A percentile compares a stretch with the other conserved stretches of the same genome.
Conservation (phyloP, 1,140 invertebrate species). For the Tetramorium simillimum region DNA sequence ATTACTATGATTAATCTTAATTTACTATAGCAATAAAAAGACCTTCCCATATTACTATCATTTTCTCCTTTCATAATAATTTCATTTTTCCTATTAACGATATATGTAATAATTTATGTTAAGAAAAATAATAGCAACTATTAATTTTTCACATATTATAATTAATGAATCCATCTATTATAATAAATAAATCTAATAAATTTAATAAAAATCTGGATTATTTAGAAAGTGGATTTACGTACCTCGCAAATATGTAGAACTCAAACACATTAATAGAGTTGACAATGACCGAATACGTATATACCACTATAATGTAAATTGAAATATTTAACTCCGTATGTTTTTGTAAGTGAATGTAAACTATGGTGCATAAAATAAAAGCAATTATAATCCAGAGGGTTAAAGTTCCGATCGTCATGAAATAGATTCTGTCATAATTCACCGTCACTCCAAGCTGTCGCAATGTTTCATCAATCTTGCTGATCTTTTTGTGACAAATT, state of each 20-base stretch:
- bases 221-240: background rate
- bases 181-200: background rate
- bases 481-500: constrained; percentile 11
- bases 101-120: background rate
- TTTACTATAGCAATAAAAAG: too few species aligned
- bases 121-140: background rate
- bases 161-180: background rate
- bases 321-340: background rate
- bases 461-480: constrained; percentile 51
- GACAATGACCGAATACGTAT: background rate
- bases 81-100: too few species aligned
- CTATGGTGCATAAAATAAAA: background rate
- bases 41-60: too few species aligned
- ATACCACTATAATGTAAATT: background rate
- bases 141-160: background rate
- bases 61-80: too few species aligned
- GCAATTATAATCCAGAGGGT: background rate
- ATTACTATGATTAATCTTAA: too few species aligned
- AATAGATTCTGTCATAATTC: background rate
- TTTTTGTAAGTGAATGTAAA: background rate
- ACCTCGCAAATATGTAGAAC: constrained; percentile 24
- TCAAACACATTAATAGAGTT: background rate
- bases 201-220: background rate
- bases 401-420: background rate
- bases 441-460: background rate